Evolutionary conservation across 2,113 vertebrate genomes (phyloP).

Genomic region (Equus przewalskii): DNA sequence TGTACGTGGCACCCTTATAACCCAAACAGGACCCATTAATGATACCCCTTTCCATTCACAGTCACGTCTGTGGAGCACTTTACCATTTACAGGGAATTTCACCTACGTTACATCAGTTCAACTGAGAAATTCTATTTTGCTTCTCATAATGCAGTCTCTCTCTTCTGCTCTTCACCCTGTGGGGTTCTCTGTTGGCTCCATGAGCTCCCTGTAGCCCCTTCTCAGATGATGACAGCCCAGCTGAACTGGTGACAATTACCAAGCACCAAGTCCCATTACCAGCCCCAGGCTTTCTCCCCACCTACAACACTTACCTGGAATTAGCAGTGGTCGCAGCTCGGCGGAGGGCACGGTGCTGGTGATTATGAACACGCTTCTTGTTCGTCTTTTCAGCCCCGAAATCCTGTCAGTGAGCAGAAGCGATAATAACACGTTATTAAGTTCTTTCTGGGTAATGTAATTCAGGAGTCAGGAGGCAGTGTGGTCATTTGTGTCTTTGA

Average conservation of each 20-base stretch:
- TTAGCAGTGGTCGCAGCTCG: constrained; percentile 56
- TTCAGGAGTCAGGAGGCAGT: constrained; percentile 90
- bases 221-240: constrained; percentile 57
- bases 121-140: constrained; percentile 44
- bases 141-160: background rate
- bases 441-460: constrained; percentile 91
- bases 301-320: constrained; percentile 83
- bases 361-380: constrained; percentile 86
- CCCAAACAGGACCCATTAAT: background rate
- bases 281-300: background rate
- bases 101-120: constrained; percentile 25
- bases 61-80: background rate
- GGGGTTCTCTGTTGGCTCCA: background rate
- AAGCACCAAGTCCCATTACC: background rate
- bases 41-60: background rate
- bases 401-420: constrained; percentile 89
- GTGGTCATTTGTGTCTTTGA: constrained; percentile 91
- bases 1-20: background rate
- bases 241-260: constrained; percentile 71
- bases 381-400: constrained; percentile 90
- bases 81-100: constrained; percentile 15
- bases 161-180: background rate
- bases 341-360: constrained; percentile 83
- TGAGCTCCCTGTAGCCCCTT: background rate
- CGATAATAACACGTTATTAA: constrained; percentile 91